Evolutionary conservation across 2,888 invertebrate genomes (phyloP), one percentile per base, ranked within the genome.

Genomic region (Xiphydria camelus): DNA sequence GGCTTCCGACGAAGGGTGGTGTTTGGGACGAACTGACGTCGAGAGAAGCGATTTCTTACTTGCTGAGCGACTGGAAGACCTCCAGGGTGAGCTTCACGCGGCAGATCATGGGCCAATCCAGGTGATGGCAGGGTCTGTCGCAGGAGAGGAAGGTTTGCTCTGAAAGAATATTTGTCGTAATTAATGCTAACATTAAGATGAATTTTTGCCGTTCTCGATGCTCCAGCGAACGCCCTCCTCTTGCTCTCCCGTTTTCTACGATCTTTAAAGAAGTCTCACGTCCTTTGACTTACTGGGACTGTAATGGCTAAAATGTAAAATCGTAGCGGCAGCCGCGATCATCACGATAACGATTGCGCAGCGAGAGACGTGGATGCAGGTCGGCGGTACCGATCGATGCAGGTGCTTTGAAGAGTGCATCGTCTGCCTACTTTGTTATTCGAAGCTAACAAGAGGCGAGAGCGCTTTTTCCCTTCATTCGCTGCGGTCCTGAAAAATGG

Each of bases 71-170:
- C 68, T 85, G 84, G 67, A 87, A 86, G 55, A 84, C 83, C 76
- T 89, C 90, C 45, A 90, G 77, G 31, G 83, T 84, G 57, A 90
- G 78, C 76, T 87, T 86, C 51, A 89, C 83, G 45, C 88, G 79
- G 72, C 91, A 91, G 62, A 86, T 87, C 87, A 88, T 88, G 2
- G 88, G 88, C 84, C 87, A 87, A 64, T 85, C 87, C 49, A 86
- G 76, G 53, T 86, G 86, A 62, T 87, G 85, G 71, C 91, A 91
- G 59, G 86, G 84, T 61, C 91, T 79, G 66, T 87, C 85, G 72
- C 91, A 91, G 64, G 84, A 85, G 62, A 85, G 82, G 63, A 85
- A 86, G 62, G 83, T 83, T 67, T 84, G 83, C 75, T 87, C 88
- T 88, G 82, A n/a, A n/a, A n/a, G n/a, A n/a, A n/a, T n/a, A n/a